These are phyloP conservation scores for Carassius auratus DNA, from an alignment of 2,113 vertebrate species.

Conservation along the genomic window DNA sequence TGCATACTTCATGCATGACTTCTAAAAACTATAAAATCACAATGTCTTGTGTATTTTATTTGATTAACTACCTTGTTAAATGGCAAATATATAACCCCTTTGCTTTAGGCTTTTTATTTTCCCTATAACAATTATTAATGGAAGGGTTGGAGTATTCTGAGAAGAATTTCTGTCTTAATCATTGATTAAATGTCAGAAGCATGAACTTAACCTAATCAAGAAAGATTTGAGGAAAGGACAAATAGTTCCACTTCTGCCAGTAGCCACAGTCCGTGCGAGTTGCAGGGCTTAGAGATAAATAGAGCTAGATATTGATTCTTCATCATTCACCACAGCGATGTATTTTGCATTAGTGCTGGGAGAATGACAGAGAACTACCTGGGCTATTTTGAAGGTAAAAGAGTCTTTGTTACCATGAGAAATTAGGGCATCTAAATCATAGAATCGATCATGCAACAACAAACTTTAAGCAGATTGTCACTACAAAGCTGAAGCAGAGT, in stretches of 20 bases:
- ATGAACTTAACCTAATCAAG: neutral
- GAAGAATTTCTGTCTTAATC: neutral
- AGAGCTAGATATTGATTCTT: slow-evolving; percentile 83
- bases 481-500: neutral
- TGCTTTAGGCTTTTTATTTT: neutral
- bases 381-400: slow-evolving; percentile 18
- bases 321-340: slow-evolving; percentile 83
- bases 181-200: neutral
- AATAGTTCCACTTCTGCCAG: neutral
- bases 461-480: slow-evolving; percentile 32
- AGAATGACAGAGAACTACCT: slow-evolving; percentile 72
- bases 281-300: slow-evolving; percentile 73
- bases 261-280: slow-evolving; percentile 52
- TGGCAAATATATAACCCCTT: neutral
- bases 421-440: slow-evolving; percentile 44
- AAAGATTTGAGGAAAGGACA: neutral
- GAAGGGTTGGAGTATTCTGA: neutral
- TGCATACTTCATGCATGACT: neutral
- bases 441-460: slow-evolving; percentile 41
- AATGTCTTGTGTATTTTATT: neutral
- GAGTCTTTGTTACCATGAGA: slow-evolving; percentile 72
- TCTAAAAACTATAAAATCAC: neutral
- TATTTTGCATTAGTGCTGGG: slow-evolving; percentile 82
- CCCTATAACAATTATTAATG: neutral
- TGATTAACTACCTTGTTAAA: neutral